phyloP scores from a whole-genome alignment of 2,797 vertebrate genomes.

The Hydrocynus forskahlii region DNA sequence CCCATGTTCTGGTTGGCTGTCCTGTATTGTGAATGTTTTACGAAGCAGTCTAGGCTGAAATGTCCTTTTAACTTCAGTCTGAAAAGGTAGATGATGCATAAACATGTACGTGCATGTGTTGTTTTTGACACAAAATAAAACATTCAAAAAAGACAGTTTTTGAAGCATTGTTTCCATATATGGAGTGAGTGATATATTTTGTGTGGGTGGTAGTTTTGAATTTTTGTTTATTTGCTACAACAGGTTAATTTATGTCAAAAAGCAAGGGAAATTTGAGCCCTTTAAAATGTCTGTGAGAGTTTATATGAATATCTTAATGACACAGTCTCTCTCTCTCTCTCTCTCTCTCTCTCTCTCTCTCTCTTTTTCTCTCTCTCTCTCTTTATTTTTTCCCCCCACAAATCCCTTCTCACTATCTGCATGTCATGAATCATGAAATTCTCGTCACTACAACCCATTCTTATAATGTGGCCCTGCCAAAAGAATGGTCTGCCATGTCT shows the following conservation, averaged over 20 bases:
- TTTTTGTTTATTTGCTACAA: background rate
- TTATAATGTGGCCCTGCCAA: slow-evolving; percentile 74
- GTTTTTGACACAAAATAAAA: background rate
- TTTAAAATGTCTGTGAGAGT: slow-evolving; percentile 22
- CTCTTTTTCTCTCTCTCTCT: slow-evolving; percentile 43
- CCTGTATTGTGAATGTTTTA: too few species aligned
- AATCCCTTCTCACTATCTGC: slow-evolving; percentile 42
- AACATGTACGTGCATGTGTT: background rate
- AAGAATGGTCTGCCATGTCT: slow-evolving; percentile 83
- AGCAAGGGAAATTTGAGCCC: background rate
- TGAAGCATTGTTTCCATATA: background rate
- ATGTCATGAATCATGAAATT: slow-evolving; percentile 75
- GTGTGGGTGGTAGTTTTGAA: background rate
- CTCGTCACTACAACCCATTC: slow-evolving; percentile 74
- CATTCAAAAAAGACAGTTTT: background rate
- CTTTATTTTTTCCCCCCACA: too few species aligned
- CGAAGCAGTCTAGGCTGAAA: too few species aligned
- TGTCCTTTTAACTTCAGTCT: too few species aligned
- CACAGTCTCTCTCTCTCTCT: slow-evolving; percentile 54
- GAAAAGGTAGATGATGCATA: too few species aligned
- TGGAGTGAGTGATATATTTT: background rate
- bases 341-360: slow-evolving; percentile 62
- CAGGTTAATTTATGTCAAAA: background rate
- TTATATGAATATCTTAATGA: slow-evolving; percentile 47
- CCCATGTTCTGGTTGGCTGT: too few species aligned